phyloP scores from a whole-genome alignment of 2,797 vertebrate species.

The Poecilia picta region DNA sequence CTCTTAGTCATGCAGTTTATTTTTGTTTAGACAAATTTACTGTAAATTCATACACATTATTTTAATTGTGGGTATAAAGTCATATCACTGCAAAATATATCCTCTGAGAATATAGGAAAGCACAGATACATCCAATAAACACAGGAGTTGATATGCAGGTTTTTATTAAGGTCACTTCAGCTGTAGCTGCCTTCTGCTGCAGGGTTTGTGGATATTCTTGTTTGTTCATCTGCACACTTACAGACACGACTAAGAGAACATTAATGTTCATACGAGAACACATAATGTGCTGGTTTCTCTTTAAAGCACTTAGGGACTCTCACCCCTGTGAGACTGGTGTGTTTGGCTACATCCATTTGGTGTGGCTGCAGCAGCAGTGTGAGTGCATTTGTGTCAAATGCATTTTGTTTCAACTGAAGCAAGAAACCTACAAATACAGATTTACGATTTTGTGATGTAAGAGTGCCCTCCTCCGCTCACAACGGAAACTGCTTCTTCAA shows the following conservation, averaged over 20 bases:
- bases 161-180: not conserved
- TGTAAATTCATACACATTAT: not conserved
- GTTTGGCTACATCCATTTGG: not conserved
- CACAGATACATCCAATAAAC: not conserved
- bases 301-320: not conserved
- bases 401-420: not conserved
- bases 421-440: not conserved
- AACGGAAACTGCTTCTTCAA: not conserved
- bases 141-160: not conserved
- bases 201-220: not conserved
- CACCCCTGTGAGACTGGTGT: not conserved
- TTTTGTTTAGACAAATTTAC: not conserved
- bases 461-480: conserved; percentile 21
- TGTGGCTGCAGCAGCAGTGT: not conserved
- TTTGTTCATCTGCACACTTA: not conserved
- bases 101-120: not conserved
- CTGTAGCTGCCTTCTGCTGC: not conserved
- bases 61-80: not conserved
- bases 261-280: not conserved
- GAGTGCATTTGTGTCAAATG: not conserved
- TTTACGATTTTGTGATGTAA: not conserved
- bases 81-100: no score
- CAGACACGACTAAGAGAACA: not conserved
- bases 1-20: no score
- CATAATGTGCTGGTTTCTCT: not conserved